phyloP scores from a whole-genome alignment of 2,113 vertebrate genomes.

The Aspidoscelis tigris region DNA sequence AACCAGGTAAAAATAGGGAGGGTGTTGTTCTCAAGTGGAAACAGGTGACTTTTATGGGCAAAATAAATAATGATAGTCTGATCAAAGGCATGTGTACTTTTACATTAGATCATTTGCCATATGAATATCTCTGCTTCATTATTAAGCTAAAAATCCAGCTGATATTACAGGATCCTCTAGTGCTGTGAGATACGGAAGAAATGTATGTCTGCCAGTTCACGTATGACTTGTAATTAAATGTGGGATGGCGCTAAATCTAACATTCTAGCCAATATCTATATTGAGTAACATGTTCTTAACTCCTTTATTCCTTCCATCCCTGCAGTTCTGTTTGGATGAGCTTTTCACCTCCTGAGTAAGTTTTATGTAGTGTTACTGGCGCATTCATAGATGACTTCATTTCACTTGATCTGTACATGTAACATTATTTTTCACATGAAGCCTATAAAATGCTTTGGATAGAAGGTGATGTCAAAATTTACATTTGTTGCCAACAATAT shows the following conservation, averaged over 20 bases:
- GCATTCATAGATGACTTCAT: conserved; percentile 40
- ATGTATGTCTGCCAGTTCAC: background rate
- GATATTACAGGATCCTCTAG: background rate
- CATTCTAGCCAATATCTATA: conserved; percentile 16
- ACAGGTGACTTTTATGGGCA: background rate
- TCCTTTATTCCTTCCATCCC: conserved; percentile 53
- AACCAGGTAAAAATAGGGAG: background rate
- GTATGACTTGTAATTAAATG: conserved; percentile 13
- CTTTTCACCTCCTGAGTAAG: conserved; percentile 57
- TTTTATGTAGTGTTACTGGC: conserved; percentile 67
- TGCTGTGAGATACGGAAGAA: background rate
- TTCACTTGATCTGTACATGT: conserved; percentile 28
- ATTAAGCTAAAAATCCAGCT: background rate
- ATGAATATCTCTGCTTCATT: background rate
- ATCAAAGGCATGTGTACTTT: background rate
- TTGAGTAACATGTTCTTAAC: conserved; percentile 34
- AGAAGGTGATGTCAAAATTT: background rate
- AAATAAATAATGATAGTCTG: background rate
- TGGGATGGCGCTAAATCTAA: conserved; percentile 35
- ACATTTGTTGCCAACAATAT: conserved; percentile 12
- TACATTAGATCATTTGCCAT: background rate
- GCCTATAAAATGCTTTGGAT: conserved; percentile 35
- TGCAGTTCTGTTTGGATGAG: conserved; percentile 52
- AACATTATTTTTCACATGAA: accelerated
- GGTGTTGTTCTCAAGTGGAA: background rate